Base-by-base conservation (phyloP, 2,797 vertebrate genomes). In the Rhinatrema bivittatum region DNA sequence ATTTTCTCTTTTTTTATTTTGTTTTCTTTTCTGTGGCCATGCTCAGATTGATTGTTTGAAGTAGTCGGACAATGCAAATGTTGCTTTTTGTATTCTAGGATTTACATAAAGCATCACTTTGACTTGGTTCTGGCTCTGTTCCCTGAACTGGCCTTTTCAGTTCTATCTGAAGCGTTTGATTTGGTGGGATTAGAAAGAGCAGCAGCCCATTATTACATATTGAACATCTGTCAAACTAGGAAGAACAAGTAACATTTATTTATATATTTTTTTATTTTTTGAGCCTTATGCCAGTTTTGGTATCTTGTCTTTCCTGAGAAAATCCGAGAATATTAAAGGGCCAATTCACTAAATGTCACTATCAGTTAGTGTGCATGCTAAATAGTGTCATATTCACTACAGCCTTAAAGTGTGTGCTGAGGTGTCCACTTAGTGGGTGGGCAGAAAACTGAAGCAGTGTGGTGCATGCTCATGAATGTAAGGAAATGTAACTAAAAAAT, bases 221-320 rank as follows among this genome's bases (percentile, higher is more conserved):
- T 5, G 59, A 82, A 79, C 73, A 79, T 71, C 76, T 79, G 79
- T 83, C 76, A 77, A 21, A 77, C 72, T 61, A 74, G 60, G 65
- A 69, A 56, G n/a, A 42, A 60, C 67, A 79, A 72, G 84, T 70
- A 79, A 55, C 73, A 67, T 67, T 68, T 62, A 56, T 66, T 50
- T 56, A 42, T n/a, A n/a, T n/a, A n/a, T n/a, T n/a, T n/a, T n/a
- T n/a, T n/a, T n/a, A n/a, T n/a, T n/a, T n/a, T n/a, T n/a, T n/a
- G n/a, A n/a, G n/a, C n/a, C n/a, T n/a, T n/a, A n/a, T n/a, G n/a
- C n/a, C n/a, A n/a, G n/a, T n/a, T n/a, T n/a, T n/a, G n/a, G n/a
- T n/a, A n/a, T n/a, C n/a, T n/a, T n/a, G n/a, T n/a, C n/a, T n/a
- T n/a, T n/a, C n/a, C n/a, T n/a, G n/a, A n/a, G n/a, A n/a, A n/a